Percentiles rank a stretch among this genome's conserved stretches.
These are phyloP conservation scores for Apotomis betuletana DNA, from an alignment of 2,888 invertebrate genomes.

Conservation along the genomic window DNA sequence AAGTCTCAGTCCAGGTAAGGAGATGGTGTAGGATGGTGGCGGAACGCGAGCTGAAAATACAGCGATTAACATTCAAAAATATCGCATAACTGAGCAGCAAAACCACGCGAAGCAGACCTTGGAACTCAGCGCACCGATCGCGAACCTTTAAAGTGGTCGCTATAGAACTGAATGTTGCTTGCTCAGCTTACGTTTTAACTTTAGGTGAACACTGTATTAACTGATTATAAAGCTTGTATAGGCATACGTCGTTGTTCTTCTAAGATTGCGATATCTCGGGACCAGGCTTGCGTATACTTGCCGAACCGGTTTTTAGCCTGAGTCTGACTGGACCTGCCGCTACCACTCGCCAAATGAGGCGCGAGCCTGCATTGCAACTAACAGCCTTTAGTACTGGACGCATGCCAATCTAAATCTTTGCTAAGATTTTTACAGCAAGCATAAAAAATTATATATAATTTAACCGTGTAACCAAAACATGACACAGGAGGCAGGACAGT, in stretches of 20 bases:
- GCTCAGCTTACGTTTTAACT: conserved; percentile 42
- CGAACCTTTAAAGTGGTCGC: conserved; percentile 53
- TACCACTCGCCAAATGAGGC: conserved; percentile 75
- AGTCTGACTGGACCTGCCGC: conserved; percentile 75
- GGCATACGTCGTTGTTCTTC: conserved; percentile 13
- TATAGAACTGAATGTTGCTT: conserved; percentile 60
- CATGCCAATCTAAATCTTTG: conserved; percentile 45
- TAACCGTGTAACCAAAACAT: background rate
- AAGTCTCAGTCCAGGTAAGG: conserved; percentile 7
- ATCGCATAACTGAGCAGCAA: conserved; percentile 58
- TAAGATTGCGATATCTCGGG: conserved; percentile 23
- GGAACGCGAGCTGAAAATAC: conserved; percentile 47
- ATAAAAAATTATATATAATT: background rate
- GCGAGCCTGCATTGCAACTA: conserved; percentile 70
- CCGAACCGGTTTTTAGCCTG: conserved; percentile 76
- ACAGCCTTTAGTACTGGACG: conserved; percentile 58
- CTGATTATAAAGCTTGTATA: conserved; percentile 5
- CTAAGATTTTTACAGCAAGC: background rate
- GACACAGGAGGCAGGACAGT: conserved; percentile 35
- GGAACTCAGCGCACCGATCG: conserved; percentile 47
- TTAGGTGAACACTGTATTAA: conserved; percentile 7
- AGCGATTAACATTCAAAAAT: conserved; percentile 65
- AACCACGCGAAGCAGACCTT: conserved; percentile 53
- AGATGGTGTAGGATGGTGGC: conserved; percentile 42
- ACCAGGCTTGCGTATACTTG: conserved; percentile 68